Evolutionary conservation across 2,888 invertebrate species (phyloP).

Genomic region (Drosophila vallismaia): DNA sequence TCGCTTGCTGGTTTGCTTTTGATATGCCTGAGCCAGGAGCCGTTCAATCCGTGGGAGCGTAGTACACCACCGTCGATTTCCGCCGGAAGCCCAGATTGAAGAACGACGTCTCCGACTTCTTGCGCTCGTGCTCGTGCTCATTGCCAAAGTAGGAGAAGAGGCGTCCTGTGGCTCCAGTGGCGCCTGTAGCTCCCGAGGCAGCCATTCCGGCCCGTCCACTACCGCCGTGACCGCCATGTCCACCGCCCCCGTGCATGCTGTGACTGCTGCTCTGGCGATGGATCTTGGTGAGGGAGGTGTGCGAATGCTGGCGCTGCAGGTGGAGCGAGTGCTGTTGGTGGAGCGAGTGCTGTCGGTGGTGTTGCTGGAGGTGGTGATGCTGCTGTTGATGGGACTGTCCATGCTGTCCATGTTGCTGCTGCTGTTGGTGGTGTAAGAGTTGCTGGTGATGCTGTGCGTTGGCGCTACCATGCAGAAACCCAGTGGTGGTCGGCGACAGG

Average conservation of each 20-base stretch:
- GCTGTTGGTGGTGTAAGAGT: slow-evolving; percentile 64
- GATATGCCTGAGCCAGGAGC: slow-evolving; percentile 51
- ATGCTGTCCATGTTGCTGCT: slow-evolving; percentile 47
- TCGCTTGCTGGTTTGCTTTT: slow-evolving; percentile 17
- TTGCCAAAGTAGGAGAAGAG: slow-evolving; percentile 83
- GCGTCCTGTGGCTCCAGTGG: slow-evolving; percentile 72
- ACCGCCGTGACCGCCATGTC: neutral
- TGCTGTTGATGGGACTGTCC: slow-evolving; percentile 49
- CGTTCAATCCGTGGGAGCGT: slow-evolving; percentile 81
- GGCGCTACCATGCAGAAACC: slow-evolving; percentile 74
- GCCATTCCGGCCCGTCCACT: neutral
- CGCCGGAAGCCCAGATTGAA: slow-evolving; percentile 83
- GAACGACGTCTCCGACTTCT: slow-evolving; percentile 84
- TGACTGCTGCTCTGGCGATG: slow-evolving; percentile 74
- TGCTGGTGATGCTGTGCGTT: slow-evolving; percentile 74
- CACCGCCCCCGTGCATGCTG: slow-evolving; percentile 62
- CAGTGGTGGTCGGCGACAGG: slow-evolving; percentile 83
- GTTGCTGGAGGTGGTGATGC: slow-evolving; percentile 61
- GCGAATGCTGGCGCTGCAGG: slow-evolving; percentile 74
- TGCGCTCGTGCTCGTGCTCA: slow-evolving; percentile 82
- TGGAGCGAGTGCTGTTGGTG: slow-evolving; percentile 64
- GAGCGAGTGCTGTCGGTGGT: slow-evolving; percentile 54
- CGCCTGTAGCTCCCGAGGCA: neutral
- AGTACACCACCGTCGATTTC: slow-evolving; percentile 83
- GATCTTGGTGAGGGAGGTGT: slow-evolving; percentile 73